Base-by-base conservation (phyloP, 2,797 vertebrate genomes). In the Coregonus sp. region DNA sequence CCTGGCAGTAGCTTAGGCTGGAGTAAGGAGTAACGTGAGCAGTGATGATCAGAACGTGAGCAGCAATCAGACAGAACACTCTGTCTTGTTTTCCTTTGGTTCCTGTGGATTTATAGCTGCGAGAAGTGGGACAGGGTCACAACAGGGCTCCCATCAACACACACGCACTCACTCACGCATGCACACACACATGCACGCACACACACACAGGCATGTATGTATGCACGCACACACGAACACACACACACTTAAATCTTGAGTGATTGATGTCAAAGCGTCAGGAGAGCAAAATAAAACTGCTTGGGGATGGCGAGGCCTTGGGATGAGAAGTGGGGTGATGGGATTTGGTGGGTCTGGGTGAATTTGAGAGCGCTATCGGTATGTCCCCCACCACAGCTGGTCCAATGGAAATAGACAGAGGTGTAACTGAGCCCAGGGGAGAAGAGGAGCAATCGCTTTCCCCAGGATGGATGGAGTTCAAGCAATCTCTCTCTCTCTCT, bases 361-460 rank as follows among this genome's bases (percentile, higher is more conserved):
- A 92, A 92, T 89, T 84, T 84, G 85, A 92, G 89, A 88, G 76
- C 47, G 75, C 83, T 81, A 80, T 76, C 79, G 87, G 85, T 89
- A 91, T 87, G 84, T 72, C 78, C 77, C 74, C 75, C 80, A 31
- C 82, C 79, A 66, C 89, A 92, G 90, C 90, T 90, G 90, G 90
- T 89, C 84, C 75, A 87, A 87, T 90, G 80, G 85, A 94, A 94
- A 94, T 94, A 94, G 92, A 86, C 67, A 35, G 78, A 86, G 70
- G 77, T 82, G 92, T 87, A 94, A 93, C 86, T 77, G 82, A 92
- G 81, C 85, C 87, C 74, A 12, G 72, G 69, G 78, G 74, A 85
- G 47, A 81, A 72, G 72, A 85, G 84, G 81, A 87, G 78, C 47
- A 52, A 74, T 74, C 9, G n/a, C 80, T 73, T 76, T 73, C 75